Evolutionary conservation across 2,797 vertebrate species (phyloP), one percentile per base, ranked within the genome.

Genomic region (Micropoecilia bifurca): DNA sequence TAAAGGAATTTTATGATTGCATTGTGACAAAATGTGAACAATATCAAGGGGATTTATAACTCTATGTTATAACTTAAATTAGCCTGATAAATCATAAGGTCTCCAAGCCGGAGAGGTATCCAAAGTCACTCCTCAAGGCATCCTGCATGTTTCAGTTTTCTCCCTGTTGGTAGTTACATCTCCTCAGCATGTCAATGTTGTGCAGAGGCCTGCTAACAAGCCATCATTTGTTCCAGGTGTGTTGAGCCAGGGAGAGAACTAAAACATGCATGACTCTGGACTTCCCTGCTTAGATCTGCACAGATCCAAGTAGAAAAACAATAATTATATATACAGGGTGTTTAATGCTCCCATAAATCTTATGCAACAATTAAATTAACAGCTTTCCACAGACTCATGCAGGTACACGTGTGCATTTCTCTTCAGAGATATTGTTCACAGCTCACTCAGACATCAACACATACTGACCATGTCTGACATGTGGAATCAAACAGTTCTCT

Each of bases 401-500:
- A 61, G 9, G 3, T 1, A 20, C 39, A 43, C 3, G 12, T 41
- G 77, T 66, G 13, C 30, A 3, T 74, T 75, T 73, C 47, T 48
- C 66, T 71, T 46, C 48, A 22, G 33, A 22, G 41, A 66, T 50
- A 57, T 71, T 71, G 45, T 66, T 7, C 76, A 33, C 61, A 75
- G 68, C 66, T 76, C 30, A 18, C 36, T 81, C 78, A 48, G 72
- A n/a, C 79, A 84, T 80, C 78, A 47, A 73, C 78, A 84, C 80
- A 85, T 71, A 41, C 79, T 89, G 86, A 92, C 92, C 93, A 91
- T 90, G 82, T 78, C 78, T 90, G 90, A 93, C 92, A 93, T 69
- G 71, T 86, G 80, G 79, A 91, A 90, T 95, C 92, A 94, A 93
- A 91, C 86, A 86, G 88, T 90, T 87, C 89, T 87, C 84, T 91